phyloP scores from a whole-genome alignment of 2,888 invertebrate species.

The Yponomeuta sedellus region DNA sequence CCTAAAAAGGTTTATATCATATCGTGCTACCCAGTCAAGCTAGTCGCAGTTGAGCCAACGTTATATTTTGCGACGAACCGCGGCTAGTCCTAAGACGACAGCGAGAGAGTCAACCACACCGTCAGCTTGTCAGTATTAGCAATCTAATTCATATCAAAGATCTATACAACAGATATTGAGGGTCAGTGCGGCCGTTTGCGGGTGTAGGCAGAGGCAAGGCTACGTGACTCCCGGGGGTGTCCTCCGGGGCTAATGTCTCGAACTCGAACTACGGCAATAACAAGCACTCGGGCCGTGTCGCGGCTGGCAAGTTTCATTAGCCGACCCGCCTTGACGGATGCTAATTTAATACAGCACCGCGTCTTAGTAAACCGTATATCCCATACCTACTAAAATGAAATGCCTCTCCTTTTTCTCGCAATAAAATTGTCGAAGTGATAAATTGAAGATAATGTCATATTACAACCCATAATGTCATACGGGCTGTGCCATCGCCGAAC shows the following conservation, averaged over 20 bases:
- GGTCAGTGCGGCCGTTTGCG: neutral
- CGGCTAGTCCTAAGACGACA: neutral
- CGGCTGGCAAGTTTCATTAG: neutral
- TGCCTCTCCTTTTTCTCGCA: too few relatives aligned
- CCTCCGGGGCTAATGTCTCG: neutral
- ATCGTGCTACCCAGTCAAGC: too few relatives aligned
- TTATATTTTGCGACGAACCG: neutral
- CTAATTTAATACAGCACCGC: neutral
- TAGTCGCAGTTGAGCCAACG: neutral
- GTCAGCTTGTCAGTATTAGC: neutral
- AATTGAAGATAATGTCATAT: too few relatives aligned
- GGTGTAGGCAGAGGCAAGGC: neutral
- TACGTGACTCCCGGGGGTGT: neutral
- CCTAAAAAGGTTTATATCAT: too few relatives aligned
- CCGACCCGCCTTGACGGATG: neutral
- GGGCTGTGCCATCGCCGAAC: too few relatives aligned
- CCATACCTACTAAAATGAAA: too few relatives aligned
- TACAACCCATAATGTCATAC: too few relatives aligned
- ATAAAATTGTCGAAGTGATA: too few relatives aligned
- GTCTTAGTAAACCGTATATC: too few relatives aligned
- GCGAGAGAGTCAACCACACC: neutral
- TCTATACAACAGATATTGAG: neutral
- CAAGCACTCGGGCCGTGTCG: neutral
- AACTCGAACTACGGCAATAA: neutral
- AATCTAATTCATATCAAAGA: neutral